A percentile compares a stretch with the other conserved stretches of the same genome.
These are phyloP conservation scores for Cynopterus brachyotis DNA, from an alignment of 2,113 vertebrate species.

Conservation along the genomic window DNA sequence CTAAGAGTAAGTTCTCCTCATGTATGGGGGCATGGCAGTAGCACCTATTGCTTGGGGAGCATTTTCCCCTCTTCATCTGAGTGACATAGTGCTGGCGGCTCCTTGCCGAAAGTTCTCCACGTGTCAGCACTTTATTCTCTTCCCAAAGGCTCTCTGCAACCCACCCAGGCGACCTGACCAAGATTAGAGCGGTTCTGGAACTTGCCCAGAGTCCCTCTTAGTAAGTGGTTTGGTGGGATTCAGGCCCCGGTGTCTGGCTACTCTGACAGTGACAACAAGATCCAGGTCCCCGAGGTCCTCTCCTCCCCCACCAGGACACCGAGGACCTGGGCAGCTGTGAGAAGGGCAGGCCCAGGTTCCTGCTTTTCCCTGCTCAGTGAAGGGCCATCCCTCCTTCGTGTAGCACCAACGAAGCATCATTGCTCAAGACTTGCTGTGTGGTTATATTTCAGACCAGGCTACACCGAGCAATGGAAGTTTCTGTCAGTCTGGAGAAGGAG, in stretches of 20 bases:
- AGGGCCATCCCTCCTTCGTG: fast-evolving
- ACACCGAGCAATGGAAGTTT: slow-evolving; percentile 65
- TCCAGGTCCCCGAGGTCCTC: background rate
- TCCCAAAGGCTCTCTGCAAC: background rate
- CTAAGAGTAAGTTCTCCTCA: background rate
- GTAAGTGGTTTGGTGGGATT: background rate
- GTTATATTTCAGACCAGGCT: slow-evolving; percentile 83
- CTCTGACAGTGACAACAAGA: background rate
- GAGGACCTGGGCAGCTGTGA: background rate
- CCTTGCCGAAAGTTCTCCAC: no score
- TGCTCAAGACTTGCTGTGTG: background rate
- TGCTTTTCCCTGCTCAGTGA: background rate
- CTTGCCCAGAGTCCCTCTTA: background rate
- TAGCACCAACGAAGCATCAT: background rate
- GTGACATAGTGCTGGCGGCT: background rate
- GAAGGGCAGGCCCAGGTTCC: background rate
- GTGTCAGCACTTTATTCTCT: background rate
- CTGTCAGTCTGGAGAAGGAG: slow-evolving; percentile 77
- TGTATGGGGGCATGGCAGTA: background rate
- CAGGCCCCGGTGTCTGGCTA: background rate
- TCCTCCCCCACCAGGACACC: background rate
- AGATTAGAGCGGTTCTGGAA: background rate
- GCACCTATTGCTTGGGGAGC: background rate
- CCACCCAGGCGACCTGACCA: background rate
- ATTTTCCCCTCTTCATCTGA: no score